Percentiles rank a stretch among this genome's conserved stretches.
phyloP scores from a whole-genome alignment of 2,888 invertebrate genomes.

The Andrena camellia region DNA sequence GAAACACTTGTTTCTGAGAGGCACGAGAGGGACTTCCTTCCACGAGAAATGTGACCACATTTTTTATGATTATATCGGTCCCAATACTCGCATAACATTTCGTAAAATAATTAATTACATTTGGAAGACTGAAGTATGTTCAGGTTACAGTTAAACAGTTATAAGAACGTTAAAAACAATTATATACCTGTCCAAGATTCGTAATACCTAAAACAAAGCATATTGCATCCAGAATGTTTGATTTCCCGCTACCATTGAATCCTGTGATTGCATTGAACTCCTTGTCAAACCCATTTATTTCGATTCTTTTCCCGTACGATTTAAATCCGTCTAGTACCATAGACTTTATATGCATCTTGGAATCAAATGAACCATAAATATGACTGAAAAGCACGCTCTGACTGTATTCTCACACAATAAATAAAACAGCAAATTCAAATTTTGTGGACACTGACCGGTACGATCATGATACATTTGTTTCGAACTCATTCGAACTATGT shows the following conservation, averaged over 20 bases:
- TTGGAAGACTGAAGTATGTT: not conserved
- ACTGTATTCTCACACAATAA: not conserved
- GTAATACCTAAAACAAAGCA: slow-evolving; percentile 98
- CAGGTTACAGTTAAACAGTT: slow-evolving; percentile 13
- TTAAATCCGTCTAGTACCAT: slow-evolving; percentile 98
- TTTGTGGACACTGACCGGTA: slow-evolving; percentile 21
- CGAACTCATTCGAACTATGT: no score
- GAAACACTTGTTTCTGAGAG: no score
- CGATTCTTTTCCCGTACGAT: slow-evolving; percentile 97
- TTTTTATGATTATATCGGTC: not conserved
- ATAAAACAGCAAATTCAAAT: slow-evolving; percentile 52
- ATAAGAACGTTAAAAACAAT: slow-evolving; percentile 4
- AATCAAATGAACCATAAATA: not conserved
- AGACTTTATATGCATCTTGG: slow-evolving; percentile 94
- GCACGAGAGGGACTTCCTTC: no score
- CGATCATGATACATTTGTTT: slow-evolving; percentile 7
- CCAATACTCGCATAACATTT: not conserved
- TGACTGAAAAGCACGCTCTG: not conserved
- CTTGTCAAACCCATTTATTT: slow-evolving; percentile 96
- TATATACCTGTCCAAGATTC: slow-evolving; percentile 94
- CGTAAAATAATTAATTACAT: not conserved
- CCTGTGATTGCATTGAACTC: slow-evolving; percentile 99
- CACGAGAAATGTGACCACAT: no score
- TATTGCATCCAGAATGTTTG: slow-evolving; percentile 98
- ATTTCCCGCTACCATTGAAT: slow-evolving; percentile 98